Conservation (phyloP, 1,140 invertebrate species). For the Philopotamus ludificatus region DNA sequence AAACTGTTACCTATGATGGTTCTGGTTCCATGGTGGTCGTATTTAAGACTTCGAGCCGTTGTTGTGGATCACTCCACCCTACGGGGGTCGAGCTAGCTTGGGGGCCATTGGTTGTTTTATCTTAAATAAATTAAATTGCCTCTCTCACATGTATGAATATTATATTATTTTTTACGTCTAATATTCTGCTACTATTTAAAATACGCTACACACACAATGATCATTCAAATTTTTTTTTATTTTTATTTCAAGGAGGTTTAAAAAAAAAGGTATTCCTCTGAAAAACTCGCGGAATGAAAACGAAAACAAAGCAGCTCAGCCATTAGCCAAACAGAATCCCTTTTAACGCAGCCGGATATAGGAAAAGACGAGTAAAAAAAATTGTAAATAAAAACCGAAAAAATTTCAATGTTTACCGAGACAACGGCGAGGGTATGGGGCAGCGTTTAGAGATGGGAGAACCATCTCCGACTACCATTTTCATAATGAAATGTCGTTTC, state of each 20-base stretch:
- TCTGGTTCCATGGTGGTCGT: slow-evolving; percentile 45
- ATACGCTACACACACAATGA: not conserved
- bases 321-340: not conserved
- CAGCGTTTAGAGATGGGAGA: not conserved
- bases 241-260: not conserved
- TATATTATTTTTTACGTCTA: not conserved
- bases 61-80: slow-evolving; percentile 61
- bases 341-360: not conserved
- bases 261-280: slow-evolving; percentile 9
- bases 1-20: slow-evolving; percentile 15
- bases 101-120: slow-evolving; percentile 20
- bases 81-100: slow-evolving; percentile 47
- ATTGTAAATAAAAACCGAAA: not conserved
- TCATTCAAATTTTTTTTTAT: not conserved
- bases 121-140: slow-evolving; percentile 2
- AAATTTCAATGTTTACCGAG: not conserved
- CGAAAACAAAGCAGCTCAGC: slow-evolving; percentile 12
- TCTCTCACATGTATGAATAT: too few species aligned
- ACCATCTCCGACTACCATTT: slow-evolving; percentile 20
- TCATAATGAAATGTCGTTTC: slow-evolving; percentile 35
- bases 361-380: not conserved
- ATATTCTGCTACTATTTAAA: not conserved
- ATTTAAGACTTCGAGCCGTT: slow-evolving; percentile 65
- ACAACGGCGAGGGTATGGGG: not conserved
- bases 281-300: slow-evolving; percentile 10